These are phyloP conservation scores for Sinotaia quadrata DNA, from an alignment of 2,888 invertebrate genomes.

Conservation along the genomic window DNA sequence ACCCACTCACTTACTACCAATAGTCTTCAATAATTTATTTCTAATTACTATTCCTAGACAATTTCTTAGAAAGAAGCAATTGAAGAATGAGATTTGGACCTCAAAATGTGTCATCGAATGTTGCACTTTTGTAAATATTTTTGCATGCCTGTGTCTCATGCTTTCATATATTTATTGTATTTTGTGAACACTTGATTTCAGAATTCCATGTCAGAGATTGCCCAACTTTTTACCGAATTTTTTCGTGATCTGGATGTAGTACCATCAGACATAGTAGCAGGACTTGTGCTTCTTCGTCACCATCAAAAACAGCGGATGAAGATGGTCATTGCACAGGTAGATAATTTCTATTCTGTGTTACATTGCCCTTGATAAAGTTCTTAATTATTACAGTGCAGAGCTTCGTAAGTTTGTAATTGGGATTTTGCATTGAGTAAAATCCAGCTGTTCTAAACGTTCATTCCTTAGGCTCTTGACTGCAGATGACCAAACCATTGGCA, in stretches of 20 bases:
- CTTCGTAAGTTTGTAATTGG: too few species aligned
- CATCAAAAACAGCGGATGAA: conserved; percentile 84
- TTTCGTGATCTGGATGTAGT: conserved; percentile 89
- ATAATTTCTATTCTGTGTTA: background rate
- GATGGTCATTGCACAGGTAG: conserved; percentile 62
- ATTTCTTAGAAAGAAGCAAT: too few species aligned
- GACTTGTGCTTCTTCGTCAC: conserved; percentile 84
- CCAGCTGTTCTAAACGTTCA: too few species aligned
- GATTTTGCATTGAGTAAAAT: too few species aligned
- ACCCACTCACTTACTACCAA: too few species aligned
- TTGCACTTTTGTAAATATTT: background rate
- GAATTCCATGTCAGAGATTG: conserved; percentile 89
- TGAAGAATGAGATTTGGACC: too few species aligned
- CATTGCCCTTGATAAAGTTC: too few species aligned
- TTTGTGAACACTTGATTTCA: conserved; percentile 71
- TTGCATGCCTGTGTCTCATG: background rate
- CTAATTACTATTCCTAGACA: too few species aligned
- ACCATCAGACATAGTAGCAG: conserved; percentile 89
- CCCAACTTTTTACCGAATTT: conserved; percentile 86
- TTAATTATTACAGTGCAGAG: too few species aligned
- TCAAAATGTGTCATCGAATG: background rate
- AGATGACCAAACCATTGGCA: too few species aligned
- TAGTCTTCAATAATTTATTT: too few species aligned
- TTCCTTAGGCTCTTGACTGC: too few species aligned
- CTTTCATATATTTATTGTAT: background rate